Conservation (phyloP, 2,888 invertebrate genomes). For the Proisotoma minuta region DNA sequence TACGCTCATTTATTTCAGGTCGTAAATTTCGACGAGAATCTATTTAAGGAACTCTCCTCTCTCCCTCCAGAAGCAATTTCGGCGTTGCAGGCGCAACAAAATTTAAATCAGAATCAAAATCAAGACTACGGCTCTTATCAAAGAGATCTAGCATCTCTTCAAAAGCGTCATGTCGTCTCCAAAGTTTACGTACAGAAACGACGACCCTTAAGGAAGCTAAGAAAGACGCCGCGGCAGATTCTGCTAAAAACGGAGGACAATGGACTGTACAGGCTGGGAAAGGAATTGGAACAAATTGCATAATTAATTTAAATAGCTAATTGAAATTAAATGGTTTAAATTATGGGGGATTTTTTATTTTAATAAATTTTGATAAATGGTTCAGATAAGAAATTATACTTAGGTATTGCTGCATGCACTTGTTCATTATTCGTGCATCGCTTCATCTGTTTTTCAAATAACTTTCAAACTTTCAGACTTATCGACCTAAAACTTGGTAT, state of each 20-base stretch:
- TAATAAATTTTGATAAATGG: too few relatives aligned
- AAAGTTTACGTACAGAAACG: not conserved
- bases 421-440: too few relatives aligned
- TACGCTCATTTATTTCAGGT: conserved; percentile 36
- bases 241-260: not conserved
- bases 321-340: too few relatives aligned
- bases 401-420: too few relatives aligned
- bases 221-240: not conserved
- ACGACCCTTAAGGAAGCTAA: not conserved
- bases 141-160: not conserved
- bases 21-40: conserved; percentile 44
- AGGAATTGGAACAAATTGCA: too few relatives aligned
- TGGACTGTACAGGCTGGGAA: not conserved
- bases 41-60: conserved; percentile 44
- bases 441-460: too few relatives aligned
- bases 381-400: too few relatives aligned
- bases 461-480: too few relatives aligned
- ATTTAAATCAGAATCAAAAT: not conserved
- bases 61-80: conserved; percentile 45
- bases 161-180: not conserved
- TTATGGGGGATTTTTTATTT: too few relatives aligned
- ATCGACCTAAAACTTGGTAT: too few relatives aligned
- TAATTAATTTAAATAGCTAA: too few relatives aligned
- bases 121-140: not conserved
- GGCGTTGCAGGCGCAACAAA: conserved; percentile 33